These are phyloP conservation scores for Netelia inedita DNA, from an alignment of 2,888 invertebrate species.

Conservation along the genomic window DNA sequence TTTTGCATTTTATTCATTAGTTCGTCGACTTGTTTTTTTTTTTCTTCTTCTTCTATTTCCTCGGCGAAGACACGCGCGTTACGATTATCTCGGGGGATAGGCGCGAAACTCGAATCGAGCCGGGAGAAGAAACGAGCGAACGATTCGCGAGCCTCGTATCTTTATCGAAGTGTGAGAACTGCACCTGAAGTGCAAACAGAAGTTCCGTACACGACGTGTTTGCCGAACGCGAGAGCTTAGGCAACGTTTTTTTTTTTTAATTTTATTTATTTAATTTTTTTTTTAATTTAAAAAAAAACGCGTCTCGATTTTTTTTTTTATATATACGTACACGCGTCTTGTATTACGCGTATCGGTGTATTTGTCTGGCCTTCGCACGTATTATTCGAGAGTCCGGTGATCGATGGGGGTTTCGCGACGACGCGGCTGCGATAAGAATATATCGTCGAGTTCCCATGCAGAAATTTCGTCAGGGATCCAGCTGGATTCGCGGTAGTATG, in stretches of 20 bases:
- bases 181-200: slow-evolving; percentile 76
- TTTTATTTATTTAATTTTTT: too few species aligned
- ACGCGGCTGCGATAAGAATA: slow-evolving; percentile 59
- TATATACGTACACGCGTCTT: slow-evolving; percentile 18
- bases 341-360: slow-evolving; percentile 30
- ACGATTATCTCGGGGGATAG: not conserved
- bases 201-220: slow-evolving; percentile 28
- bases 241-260: slow-evolving; percentile 31
- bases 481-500: too few species aligned
- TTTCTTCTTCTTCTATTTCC: not conserved
- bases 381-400: slow-evolving; percentile 61
- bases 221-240: slow-evolving; percentile 45
- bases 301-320: slow-evolving; percentile 37
- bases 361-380: slow-evolving; percentile 64
- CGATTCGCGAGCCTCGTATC: slow-evolving; percentile 27
- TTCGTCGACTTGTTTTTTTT: not conserved
- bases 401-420: slow-evolving; percentile 63
- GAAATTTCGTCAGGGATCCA: too few species aligned
- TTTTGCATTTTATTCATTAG: not conserved
- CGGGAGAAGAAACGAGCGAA: slow-evolving; percentile 27
- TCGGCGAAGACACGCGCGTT: not conserved
- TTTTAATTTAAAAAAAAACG: slow-evolving; percentile 7
- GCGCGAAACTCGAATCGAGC: slow-evolving; percentile 38
- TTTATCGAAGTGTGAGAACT: slow-evolving; percentile 75
- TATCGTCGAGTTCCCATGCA: too few species aligned